Evolutionary conservation across 2,113 vertebrate genomes (phyloP).

Genomic region (Spea bombifrons): DNA sequence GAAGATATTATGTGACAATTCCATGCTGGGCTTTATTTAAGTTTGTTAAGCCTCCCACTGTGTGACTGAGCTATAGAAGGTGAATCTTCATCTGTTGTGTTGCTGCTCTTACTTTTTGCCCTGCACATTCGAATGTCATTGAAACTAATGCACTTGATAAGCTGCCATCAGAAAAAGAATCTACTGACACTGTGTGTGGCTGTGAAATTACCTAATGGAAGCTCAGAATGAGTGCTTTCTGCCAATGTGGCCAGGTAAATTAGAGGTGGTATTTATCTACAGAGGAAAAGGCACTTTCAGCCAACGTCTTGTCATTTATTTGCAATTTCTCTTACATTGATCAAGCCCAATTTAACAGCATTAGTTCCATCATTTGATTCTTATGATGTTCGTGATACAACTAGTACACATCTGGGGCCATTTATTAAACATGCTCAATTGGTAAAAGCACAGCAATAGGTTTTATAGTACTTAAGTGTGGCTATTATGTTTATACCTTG

Average conservation of each 20-base stretch:
- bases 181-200: slow-evolving; percentile 2
- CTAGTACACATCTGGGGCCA: slow-evolving; percentile 11
- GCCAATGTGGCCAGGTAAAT: slow-evolving; percentile 39
- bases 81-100: slow-evolving; percentile 36
- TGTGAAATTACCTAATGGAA: slow-evolving; percentile 24
- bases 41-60: slow-evolving; percentile 46
- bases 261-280: slow-evolving; percentile 25
- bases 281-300: slow-evolving; percentile 40
- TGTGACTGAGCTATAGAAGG: slow-evolving; percentile 39
- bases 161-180: slow-evolving; percentile 19
- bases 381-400: slow-evolving; percentile 9
- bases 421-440: slow-evolving; percentile 19
- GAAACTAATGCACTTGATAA: slow-evolving; percentile 37
- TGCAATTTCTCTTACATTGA: slow-evolving; percentile 41
- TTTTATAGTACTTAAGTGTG: slow-evolving; percentile 8
- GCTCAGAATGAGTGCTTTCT: slow-evolving; percentile 31
- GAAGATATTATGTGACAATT: slow-evolving; percentile 20
- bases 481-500: slow-evolving; percentile 13
- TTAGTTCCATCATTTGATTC: slow-evolving; percentile 38
- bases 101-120: slow-evolving; percentile 11
- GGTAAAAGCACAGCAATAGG: slow-evolving; percentile 6
- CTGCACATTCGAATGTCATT: slow-evolving; percentile 23
- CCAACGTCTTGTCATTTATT: slow-evolving; percentile 38
- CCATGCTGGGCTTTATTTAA: slow-evolving; percentile 42
- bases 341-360: slow-evolving; percentile 46